A percentile compares a stretch with the other conserved stretches of the same genome.
These are phyloP conservation scores for Bovichtus variegatus DNA, from an alignment of 2,797 vertebrate species.

Conservation along the genomic window DNA sequence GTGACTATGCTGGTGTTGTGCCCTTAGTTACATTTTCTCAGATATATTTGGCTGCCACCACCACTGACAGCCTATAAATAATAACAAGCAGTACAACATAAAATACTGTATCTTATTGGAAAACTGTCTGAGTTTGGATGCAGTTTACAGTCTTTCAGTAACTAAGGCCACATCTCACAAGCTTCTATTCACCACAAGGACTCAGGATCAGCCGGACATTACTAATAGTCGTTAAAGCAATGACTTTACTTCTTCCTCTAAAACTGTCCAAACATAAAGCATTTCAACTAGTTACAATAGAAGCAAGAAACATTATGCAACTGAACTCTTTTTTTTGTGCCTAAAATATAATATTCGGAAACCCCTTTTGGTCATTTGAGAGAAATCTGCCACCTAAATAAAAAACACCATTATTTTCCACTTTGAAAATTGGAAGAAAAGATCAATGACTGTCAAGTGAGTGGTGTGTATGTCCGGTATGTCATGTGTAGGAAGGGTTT, in stretches of 20 bases:
- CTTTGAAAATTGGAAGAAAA: conserved; percentile 36
- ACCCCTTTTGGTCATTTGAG: neutral
- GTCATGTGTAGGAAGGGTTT: conserved; percentile 52
- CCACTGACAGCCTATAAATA: conserved; percentile 6
- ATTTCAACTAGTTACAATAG: neutral
- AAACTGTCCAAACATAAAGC: neutral
- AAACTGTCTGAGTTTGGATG: neutral
- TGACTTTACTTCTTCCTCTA: neutral
- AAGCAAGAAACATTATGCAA: conserved; percentile 3
- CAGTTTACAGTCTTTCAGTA: neutral
- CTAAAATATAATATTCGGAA: conserved; percentile 13
- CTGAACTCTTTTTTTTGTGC: neutral
- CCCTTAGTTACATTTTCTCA: neutral
- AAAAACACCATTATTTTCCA: conserved; percentile 14
- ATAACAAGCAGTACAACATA: neutral
- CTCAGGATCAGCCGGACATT: neutral
- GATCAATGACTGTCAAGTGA: conserved; percentile 39
- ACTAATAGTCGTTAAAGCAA: neutral
- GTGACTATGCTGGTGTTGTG: neutral
- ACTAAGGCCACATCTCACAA: neutral
- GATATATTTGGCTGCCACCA: neutral
- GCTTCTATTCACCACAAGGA: neutral
- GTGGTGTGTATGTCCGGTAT: conserved; percentile 23
- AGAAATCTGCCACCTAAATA: conserved; percentile 44
- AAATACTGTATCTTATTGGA: neutral